These are phyloP conservation scores for Caenorhabditis sp. DNA, from an alignment of 2,888 invertebrate genomes.

Conservation along the genomic window DNA sequence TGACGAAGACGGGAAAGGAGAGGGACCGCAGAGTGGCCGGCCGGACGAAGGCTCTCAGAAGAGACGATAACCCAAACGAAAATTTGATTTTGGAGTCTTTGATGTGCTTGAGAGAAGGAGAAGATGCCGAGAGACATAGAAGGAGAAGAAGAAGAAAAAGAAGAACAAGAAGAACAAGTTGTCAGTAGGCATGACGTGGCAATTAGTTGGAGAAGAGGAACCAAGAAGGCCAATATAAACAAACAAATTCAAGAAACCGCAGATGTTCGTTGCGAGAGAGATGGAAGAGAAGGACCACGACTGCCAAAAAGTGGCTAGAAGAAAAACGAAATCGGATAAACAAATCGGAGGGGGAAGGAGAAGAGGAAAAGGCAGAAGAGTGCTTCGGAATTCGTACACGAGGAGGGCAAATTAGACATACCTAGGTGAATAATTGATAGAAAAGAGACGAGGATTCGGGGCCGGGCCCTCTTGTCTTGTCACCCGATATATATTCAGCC, in stretches of 20 bases:
- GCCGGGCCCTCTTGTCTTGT: too few species aligned
- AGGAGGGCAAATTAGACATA: constrained; percentile 50
- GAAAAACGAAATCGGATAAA: constrained; percentile 31
- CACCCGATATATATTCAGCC: constrained; percentile 42
- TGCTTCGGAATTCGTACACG: constrained; percentile 55
- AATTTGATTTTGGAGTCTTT: constrained; percentile 57
- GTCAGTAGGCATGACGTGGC: neutral
- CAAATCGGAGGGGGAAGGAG: constrained; percentile 26
- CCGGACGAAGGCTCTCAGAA: constrained; percentile 30
- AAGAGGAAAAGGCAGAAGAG: constrained; percentile 10
- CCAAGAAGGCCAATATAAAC: constrained; percentile 40
- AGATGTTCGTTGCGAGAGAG: constrained; percentile 29
- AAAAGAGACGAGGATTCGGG: constrained; percentile 19
- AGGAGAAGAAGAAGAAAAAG: neutral
- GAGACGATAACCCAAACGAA: constrained; percentile 48
- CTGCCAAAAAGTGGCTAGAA: constrained; percentile 37
- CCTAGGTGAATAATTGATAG: constrained; percentile 44
- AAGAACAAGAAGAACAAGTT: constrained; percentile 9
- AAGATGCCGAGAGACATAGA: constrained; percentile 19
- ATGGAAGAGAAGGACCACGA: too few species aligned
- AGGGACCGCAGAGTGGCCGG: neutral
- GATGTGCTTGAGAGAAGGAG: constrained; percentile 37
- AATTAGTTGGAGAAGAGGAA: constrained; percentile 10
- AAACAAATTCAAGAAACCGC: constrained; percentile 9
- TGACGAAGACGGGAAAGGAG: constrained; percentile 13